Percentiles rank a stretch among this genome's conserved stretches.
phyloP scores from a whole-genome alignment of 2,113 vertebrate genomes.

The Arvicanthis niloticus region DNA sequence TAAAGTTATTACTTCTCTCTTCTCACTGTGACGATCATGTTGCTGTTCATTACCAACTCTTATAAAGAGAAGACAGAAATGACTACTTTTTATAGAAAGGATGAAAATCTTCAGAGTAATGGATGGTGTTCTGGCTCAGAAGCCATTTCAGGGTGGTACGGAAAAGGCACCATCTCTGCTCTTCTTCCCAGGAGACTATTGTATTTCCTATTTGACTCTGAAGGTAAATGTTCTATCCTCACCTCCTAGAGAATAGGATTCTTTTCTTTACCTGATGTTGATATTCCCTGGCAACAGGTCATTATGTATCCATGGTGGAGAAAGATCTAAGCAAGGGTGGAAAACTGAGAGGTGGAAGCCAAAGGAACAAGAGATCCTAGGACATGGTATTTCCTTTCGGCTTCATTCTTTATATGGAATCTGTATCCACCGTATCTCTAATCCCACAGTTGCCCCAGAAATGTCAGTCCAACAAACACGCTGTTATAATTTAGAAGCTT shows the following conservation, averaged over 20 bases:
- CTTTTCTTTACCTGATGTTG: constrained; percentile 3
- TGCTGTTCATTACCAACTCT: neutral
- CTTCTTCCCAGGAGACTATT: neutral
- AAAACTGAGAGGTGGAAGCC: neutral
- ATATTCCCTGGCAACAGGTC: constrained; percentile 5
- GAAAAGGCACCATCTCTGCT: neutral
- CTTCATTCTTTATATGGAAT: neutral
- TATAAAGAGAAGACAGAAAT: neutral
- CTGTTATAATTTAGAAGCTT: neutral
- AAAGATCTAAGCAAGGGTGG: neutral
- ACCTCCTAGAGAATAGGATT: constrained; percentile 6
- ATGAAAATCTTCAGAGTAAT: neutral
- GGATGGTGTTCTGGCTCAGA: neutral
- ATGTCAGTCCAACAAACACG: constrained; percentile 11
- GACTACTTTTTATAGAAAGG: neutral
- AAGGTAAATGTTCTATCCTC: neutral
- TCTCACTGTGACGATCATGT: neutral
- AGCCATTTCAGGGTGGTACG: neutral
- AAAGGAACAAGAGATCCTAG: neutral
- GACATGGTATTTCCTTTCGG: neutral
- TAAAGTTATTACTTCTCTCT: neutral
- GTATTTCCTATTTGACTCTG: neutral
- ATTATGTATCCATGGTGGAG: neutral
- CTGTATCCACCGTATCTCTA: neutral
- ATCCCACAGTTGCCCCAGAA: neutral